Percentiles rank a stretch among this genome's conserved stretches.
These are phyloP conservation scores for Meloe dianella DNA, from an alignment of 2,888 invertebrate species.

Conservation along the genomic window DNA sequence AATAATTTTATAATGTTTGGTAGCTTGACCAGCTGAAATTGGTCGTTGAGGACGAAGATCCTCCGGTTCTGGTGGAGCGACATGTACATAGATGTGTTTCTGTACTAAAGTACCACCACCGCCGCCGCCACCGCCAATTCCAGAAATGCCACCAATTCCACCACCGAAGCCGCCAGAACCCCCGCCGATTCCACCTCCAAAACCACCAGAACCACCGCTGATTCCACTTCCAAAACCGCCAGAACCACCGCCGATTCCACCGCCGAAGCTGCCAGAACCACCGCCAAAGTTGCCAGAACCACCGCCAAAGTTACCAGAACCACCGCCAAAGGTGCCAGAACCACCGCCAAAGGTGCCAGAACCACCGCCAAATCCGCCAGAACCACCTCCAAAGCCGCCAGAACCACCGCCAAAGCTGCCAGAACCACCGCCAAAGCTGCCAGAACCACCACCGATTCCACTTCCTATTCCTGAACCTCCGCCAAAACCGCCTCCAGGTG, in stretches of 20 bases:
- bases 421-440: constrained; percentile 31
- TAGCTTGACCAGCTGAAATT: constrained; percentile 72
- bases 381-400: too few relatives aligned
- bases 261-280: constrained; percentile 54
- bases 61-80: constrained; percentile 82
- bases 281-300: constrained; percentile 17
- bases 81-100: constrained; percentile 87
- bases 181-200: constrained; percentile 33
- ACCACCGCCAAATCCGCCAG: constrained; percentile 48
- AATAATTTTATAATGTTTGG: constrained; percentile 90
- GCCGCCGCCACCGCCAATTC: constrained; percentile 45
- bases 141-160: constrained; percentile 46
- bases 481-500: constrained; percentile 51
- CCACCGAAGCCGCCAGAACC: constrained; percentile 39
- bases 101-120: constrained; percentile 69
- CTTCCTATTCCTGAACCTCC: constrained; percentile 38
- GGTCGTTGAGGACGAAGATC: constrained; percentile 68
- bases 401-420: constrained; percentile 34
- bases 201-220: constrained; percentile 45
- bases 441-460: constrained; percentile 31
- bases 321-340: constrained; percentile 16
- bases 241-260: constrained; percentile 48
- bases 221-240: constrained; percentile 57
- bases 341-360: constrained; percentile 36
- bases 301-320: constrained; percentile 40